Base-by-base conservation (phyloP, 1,140 invertebrate genomes). In the Trichonephila inaurata region DNA sequence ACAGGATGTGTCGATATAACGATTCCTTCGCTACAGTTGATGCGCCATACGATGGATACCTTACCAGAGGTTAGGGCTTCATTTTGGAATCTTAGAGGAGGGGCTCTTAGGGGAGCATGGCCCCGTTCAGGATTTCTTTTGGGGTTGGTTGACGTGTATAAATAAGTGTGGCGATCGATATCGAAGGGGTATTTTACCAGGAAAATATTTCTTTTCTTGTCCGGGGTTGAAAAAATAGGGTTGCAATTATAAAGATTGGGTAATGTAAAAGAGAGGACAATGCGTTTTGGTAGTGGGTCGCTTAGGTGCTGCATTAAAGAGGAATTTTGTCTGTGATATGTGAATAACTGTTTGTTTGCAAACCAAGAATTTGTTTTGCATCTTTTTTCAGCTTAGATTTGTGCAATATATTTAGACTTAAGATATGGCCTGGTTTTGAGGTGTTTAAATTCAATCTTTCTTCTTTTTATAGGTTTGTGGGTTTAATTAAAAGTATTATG, bases 1-100 rank as follows among this genome's bases (percentile, higher is more conserved):
- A 66, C 61, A 21, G 28, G 33, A 69, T 89, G 88, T 89, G 66
- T 89, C 88, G 88, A 89, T 89, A 77, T 89, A 89, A 89, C 88
- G 88, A 89, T 89, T 89, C 88, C 72, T 77, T 77, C 72, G 72
- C 72, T 77, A 77, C 72, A 77, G 72, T 77, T 77, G 72, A 77
- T 77, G 72, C 72, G 51, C 51, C 51, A 51, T 12, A 51, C 51
- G 51, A 51, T 40, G 28, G 72, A 77, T 77, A 77, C 72, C 72
- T 77, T 77, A 40, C 72, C 72, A 12, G 28, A 77, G 72, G 72
- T 77, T 77, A 77, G 72, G 72, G 72, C 72, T 77, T 77, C 72
- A 77, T 77, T 77, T 77, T 77, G 72, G 72, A 77, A 28, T 77
- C 72, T 77, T 77, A 28, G 33, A 77, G 72, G 72, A 28, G 24